Evolutionary conservation across 2,888 invertebrate genomes (phyloP).

Genomic region (Chrysodeixis includens): DNA sequence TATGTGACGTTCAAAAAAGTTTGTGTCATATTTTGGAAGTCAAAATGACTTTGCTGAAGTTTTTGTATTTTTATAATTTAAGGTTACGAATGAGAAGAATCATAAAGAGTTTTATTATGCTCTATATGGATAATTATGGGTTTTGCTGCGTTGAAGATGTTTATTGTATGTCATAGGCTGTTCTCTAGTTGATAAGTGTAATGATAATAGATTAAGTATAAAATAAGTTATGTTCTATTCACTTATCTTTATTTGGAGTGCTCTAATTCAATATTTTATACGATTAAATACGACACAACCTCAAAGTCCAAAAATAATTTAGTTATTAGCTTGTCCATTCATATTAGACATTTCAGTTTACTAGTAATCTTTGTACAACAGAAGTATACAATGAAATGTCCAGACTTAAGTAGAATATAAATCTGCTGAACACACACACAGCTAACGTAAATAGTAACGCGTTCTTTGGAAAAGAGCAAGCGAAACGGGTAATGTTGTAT

Average conservation of each 20-base stretch:
- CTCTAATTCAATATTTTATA: no score
- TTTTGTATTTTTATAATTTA: neutral
- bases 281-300: neutral
- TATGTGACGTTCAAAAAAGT: constrained; percentile 1
- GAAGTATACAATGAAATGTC: constrained; percentile 17
- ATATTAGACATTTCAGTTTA: no score
- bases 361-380: neutral
- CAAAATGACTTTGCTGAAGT: neutral
- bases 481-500: constrained; percentile 62
- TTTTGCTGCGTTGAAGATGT: no score
- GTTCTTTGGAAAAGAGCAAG: constrained; percentile 47
- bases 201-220: no score
- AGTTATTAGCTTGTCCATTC: no score
- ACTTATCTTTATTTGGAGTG: no score
- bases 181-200: no score
- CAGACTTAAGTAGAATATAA: constrained; percentile 26
- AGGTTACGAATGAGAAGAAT: neutral
- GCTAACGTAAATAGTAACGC: constrained; percentile 47
- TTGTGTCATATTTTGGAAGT: neutral
- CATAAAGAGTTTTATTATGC: neutral
- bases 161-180: no score
- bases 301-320: no score
- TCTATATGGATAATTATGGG: no score
- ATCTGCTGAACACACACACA: constrained; percentile 25
- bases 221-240: no score